These are phyloP conservation scores for Caenorhabditis sulstoni DNA, from an alignment of 2,888 invertebrate genomes.

Conservation along the genomic window DNA sequence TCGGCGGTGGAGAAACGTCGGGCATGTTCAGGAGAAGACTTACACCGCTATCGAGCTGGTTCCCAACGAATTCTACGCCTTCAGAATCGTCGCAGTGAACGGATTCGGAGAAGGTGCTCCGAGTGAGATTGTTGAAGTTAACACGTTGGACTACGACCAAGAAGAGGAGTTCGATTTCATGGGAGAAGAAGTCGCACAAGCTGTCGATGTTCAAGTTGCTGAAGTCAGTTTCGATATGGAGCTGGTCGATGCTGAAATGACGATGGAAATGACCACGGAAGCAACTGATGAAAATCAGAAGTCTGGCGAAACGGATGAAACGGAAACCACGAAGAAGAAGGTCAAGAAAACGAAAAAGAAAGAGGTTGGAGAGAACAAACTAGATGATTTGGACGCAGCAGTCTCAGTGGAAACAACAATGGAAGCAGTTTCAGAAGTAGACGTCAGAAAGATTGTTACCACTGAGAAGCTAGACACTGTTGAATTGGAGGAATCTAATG, in stretches of 20 bases:
- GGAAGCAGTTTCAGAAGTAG: conserved; percentile 1
- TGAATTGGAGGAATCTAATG: conserved; percentile 4
- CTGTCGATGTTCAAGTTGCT: not conserved
- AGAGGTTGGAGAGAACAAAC: too few species aligned
- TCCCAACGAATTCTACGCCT: conserved; percentile 70
- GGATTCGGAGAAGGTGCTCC: conserved; percentile 64
- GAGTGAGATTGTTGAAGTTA: conserved; percentile 61
- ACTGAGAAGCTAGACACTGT: too few species aligned
- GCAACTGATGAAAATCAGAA: conserved; percentile 3
- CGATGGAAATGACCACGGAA: conserved; percentile 7
- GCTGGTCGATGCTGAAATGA: not conserved
- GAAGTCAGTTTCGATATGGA: conserved; percentile 18
- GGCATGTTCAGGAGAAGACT: conserved; percentile 41
- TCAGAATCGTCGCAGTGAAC: conserved; percentile 67
- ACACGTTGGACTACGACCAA: conserved; percentile 57
- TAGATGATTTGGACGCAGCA: too few species aligned
- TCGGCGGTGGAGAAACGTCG: conserved; percentile 66
- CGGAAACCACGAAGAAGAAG: conserved; percentile 15
- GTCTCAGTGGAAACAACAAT: conserved; percentile 3
- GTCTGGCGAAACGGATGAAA: not conserved
- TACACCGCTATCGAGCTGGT: conserved; percentile 65
- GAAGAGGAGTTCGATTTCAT: conserved; percentile 49
- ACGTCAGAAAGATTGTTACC: not conserved
- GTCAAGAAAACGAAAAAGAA: conserved; percentile 25
- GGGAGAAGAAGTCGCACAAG: conserved; percentile 43